Conservation (phyloP, 1,140 invertebrate species). For the Leptinotarsa undecemlineata region DNA sequence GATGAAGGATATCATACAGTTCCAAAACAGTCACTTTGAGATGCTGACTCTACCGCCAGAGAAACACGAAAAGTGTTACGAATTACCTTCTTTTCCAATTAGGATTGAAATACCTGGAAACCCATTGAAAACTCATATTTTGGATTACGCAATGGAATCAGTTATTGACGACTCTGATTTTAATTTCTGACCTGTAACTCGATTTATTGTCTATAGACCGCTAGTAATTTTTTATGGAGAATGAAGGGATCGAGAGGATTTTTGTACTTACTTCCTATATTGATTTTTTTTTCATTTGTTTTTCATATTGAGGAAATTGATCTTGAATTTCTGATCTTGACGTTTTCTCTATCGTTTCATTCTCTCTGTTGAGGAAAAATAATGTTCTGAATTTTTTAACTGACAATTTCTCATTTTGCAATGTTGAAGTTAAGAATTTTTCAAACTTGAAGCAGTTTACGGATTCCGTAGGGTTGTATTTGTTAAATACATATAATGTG, state of each 20-base stretch:
- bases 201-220: neutral
- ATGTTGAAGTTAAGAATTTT: no score
- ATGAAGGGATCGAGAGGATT: neutral
- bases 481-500: conserved; percentile 30
- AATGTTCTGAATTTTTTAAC: conserved; percentile 23
- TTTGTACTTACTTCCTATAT: neutral
- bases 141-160: conserved; percentile 40
- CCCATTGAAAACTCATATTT: conserved; percentile 39
- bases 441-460: no score
- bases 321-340: neutral
- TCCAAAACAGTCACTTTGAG: conserved; percentile 61
- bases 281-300: neutral
- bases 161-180: neutral
- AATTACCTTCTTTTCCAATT: conserved; percentile 38
- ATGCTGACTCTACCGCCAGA: conserved; percentile 56
- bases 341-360: no score
- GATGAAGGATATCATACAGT: conserved; percentile 58
- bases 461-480: conserved; percentile 27
- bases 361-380: no score
- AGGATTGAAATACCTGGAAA: conserved; percentile 39
- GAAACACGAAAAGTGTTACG: conserved; percentile 47
- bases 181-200: neutral
- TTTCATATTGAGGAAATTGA: neutral
- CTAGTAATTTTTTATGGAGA: neutral
- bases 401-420: conserved; percentile 4